These are phyloP conservation scores for Rhineura floridana DNA, from an alignment of 2,113 vertebrate species.

Conservation along the genomic window DNA sequence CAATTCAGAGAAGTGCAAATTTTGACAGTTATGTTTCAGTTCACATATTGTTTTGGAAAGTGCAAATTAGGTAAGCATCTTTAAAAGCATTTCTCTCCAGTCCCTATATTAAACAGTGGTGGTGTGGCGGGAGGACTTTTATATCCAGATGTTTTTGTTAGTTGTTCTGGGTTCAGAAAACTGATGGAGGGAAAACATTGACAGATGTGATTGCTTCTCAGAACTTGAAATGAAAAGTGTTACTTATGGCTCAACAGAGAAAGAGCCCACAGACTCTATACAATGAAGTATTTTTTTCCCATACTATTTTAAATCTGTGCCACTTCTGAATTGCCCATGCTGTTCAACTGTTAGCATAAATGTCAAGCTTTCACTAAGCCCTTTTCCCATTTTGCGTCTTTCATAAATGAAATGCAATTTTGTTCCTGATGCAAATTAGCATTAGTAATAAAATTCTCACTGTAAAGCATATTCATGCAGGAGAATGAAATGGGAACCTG, in stretches of 20 bases:
- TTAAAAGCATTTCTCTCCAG: too few species aligned
- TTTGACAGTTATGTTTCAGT: too few species aligned
- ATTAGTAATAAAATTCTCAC: not conserved
- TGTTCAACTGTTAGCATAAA: not conserved
- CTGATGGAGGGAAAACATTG: not conserved
- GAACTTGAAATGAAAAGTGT: not conserved
- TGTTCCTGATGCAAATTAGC: not conserved
- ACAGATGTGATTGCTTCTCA: not conserved
- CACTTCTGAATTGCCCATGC: not conserved
- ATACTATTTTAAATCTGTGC: not conserved
- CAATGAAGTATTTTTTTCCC: not conserved
- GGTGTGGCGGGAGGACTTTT: not conserved
- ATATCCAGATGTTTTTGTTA: not conserved
- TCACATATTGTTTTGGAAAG: too few species aligned
- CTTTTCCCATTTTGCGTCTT: not conserved
- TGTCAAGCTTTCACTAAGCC: not conserved
- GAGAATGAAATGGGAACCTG: not conserved
- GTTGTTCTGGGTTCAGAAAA: not conserved
- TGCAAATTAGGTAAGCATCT: too few species aligned
- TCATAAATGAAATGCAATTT: constrained; percentile 15
- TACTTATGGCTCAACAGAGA: not conserved
- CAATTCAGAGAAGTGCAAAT: too few species aligned
- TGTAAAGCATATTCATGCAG: not conserved
- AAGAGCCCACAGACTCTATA: not conserved
- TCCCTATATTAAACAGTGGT: not conserved